Evolutionary conservation across 2,113 vertebrate genomes (phyloP).

Genomic region (Promerops cafer): DNA sequence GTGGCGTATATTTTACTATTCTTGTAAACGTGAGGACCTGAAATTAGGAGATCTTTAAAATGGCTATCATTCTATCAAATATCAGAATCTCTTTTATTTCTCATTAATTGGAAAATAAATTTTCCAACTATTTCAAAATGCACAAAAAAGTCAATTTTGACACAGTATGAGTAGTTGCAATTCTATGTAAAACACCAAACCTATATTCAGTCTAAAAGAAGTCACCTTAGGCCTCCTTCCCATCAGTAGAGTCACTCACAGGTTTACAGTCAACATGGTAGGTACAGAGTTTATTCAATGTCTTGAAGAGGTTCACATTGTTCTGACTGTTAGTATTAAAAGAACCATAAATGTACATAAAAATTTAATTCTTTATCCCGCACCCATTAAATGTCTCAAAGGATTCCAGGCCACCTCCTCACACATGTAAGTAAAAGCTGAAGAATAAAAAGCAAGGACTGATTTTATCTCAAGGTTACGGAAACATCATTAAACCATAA

Average conservation of each 20-base stretch:
- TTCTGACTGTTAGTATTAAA: not conserved
- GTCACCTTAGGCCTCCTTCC: not conserved
- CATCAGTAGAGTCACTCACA: not conserved
- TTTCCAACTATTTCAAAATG: not conserved
- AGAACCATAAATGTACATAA: not conserved
- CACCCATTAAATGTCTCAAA: not conserved
- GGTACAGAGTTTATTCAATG: not conserved
- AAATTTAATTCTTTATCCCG: not conserved
- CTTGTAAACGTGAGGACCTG: not conserved
- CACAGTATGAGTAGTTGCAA: not conserved
- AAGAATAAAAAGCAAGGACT: slow-evolving; percentile 47
- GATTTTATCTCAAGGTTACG: slow-evolving; percentile 62
- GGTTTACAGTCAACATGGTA: not conserved
- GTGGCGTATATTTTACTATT: not conserved
- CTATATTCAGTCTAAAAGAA: not conserved
- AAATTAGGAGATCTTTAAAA: not conserved
- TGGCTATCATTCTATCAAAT: not conserved
- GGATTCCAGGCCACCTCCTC: not conserved
- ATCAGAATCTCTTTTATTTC: not conserved
- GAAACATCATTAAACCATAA: slow-evolving; percentile 50
- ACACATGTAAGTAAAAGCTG: slow-evolving; percentile 3
- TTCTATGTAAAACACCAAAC: not conserved
- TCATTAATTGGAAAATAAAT: not conserved
- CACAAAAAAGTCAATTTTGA: not conserved
- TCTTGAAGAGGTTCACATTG: not conserved